These are phyloP conservation scores for Aphelocoma californica DNA, from an alignment of 2,797 vertebrate genomes.

Conservation along the genomic window DNA sequence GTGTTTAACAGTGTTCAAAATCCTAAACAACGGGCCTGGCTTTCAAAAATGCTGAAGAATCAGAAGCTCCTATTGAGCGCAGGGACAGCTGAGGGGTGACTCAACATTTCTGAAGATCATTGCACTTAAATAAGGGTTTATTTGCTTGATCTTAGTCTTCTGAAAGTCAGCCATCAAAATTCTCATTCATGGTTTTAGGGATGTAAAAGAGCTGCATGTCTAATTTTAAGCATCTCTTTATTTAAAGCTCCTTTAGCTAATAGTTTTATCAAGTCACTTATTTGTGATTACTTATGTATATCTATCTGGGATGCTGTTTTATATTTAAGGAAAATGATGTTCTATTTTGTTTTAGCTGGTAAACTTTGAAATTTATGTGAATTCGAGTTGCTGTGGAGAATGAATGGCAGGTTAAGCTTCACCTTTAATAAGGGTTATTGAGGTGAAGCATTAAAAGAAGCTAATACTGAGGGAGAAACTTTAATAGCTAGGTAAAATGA, in stretches of 20 bases:
- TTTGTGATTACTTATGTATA: not conserved
- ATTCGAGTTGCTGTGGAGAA: not conserved
- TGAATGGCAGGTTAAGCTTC: not conserved
- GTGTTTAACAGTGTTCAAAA: not conserved
- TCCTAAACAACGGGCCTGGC: not conserved
- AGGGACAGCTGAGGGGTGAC: not conserved
- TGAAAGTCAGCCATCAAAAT: not conserved
- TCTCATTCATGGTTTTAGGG: not conserved
- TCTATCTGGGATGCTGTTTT: not conserved
- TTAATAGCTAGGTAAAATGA: not conserved
- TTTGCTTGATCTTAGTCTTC: not conserved
- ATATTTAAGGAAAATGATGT: not conserved
- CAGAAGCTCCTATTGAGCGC: not conserved
- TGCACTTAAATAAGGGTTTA: not conserved
- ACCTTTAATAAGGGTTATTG: not conserved
- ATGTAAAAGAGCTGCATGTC: not conserved
- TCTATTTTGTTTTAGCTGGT: not conserved
- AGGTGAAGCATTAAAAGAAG: not conserved
- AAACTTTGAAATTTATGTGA: not conserved
- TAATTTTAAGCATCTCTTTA: not conserved
- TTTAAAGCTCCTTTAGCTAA: not conserved
- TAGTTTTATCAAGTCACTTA: not conserved
- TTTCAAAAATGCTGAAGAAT: constrained; percentile 1
- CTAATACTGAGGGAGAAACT: not conserved
- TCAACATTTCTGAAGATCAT: constrained; percentile 6